These are phyloP conservation scores for Misgurnus mizolepis DNA, from an alignment of 2,113 vertebrate species.

Conservation along the genomic window DNA sequence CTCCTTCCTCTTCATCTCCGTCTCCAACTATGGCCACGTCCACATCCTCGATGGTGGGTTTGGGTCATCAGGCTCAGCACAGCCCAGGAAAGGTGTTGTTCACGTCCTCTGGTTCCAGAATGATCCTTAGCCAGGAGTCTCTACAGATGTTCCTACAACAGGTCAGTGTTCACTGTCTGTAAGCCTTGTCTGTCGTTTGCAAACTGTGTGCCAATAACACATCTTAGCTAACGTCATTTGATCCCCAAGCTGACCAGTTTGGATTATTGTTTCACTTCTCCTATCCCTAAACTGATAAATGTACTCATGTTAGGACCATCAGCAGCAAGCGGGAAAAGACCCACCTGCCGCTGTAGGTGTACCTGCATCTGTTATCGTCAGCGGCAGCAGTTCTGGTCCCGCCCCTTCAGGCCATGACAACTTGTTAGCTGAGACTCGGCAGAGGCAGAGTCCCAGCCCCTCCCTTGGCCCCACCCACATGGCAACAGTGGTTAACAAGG, in stretches of 20 bases:
- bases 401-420: constrained; percentile 74
- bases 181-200: constrained; percentile 19
- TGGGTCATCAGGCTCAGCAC: constrained; percentile 76
- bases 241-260: constrained; percentile 60
- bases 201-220: constrained; percentile 54
- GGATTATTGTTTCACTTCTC: constrained; percentile 70
- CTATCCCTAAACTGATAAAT: constrained; percentile 69
- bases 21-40: constrained; percentile 71
- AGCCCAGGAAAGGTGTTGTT: constrained; percentile 89
- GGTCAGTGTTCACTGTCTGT: constrained; percentile 70
- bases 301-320: constrained; percentile 81
- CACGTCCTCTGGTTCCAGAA: constrained; percentile 78
- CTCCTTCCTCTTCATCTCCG: constrained; percentile 70
- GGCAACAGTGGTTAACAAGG: constrained; percentile 82
- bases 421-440: constrained; percentile 71
- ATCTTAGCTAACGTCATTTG: constrained; percentile 57
- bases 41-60: constrained; percentile 69
- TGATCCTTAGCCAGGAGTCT: constrained; percentile 88
- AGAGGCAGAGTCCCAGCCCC: constrained; percentile 71
- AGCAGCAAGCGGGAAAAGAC: constrained; percentile 75
- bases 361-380: constrained; percentile 91
- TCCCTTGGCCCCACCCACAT: constrained; percentile 76
- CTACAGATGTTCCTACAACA: constrained; percentile 95
- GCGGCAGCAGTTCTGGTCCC: constrained; percentile 77
- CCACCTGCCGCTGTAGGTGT: constrained; percentile 78